phyloP scores from a whole-genome alignment of 2,113 vertebrate genomes.

The Theristicus caerulescens region DNA sequence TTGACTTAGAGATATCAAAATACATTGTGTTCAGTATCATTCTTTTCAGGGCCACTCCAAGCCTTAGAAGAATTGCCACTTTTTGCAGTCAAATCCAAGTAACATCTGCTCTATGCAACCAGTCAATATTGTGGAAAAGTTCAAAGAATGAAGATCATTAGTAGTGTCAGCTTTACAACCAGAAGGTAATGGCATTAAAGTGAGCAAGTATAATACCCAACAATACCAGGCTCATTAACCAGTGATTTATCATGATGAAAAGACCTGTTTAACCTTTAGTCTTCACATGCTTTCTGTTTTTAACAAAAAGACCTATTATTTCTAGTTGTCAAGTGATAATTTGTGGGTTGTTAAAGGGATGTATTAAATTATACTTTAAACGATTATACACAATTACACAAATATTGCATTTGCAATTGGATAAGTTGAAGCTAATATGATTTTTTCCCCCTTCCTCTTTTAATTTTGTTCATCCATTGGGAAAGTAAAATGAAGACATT shows the following conservation, averaged over 20 bases:
- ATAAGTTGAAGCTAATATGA: neutral
- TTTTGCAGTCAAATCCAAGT: conserved; percentile 77
- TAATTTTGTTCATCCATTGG: neutral
- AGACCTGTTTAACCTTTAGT: conserved; percentile 96
- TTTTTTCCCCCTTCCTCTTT: neutral
- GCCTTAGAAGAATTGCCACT: conserved; percentile 44
- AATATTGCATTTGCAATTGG: conserved; percentile 35
- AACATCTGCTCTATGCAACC: conserved; percentile 96
- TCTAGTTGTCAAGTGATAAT: conserved; percentile 83
- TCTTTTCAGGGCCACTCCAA: conserved; percentile 35
- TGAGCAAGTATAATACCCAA: conserved; percentile 86
- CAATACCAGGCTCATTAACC: conserved; percentile 96
- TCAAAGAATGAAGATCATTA: conserved; percentile 95
- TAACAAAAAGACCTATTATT: conserved; percentile 84
- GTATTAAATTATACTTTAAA: conserved; percentile 79
- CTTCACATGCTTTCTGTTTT: conserved; percentile 80
- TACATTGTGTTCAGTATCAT: conserved; percentile 35
- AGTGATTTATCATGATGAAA: conserved; percentile 99
- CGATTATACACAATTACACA: conserved; percentile 60
- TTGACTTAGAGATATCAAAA: conserved; percentile 51
- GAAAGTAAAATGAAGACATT: neutral
- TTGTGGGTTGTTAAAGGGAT: conserved; percentile 80
- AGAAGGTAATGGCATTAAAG: conserved; percentile 92
- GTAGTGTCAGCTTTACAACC: conserved; percentile 97
- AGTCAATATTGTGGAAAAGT: conserved; percentile 97